Evolutionary conservation across 23 tunicate genomes (phyloP), one percentile per base, ranked within the genome.

Genomic region (Halocynthia aurantium): DNA sequence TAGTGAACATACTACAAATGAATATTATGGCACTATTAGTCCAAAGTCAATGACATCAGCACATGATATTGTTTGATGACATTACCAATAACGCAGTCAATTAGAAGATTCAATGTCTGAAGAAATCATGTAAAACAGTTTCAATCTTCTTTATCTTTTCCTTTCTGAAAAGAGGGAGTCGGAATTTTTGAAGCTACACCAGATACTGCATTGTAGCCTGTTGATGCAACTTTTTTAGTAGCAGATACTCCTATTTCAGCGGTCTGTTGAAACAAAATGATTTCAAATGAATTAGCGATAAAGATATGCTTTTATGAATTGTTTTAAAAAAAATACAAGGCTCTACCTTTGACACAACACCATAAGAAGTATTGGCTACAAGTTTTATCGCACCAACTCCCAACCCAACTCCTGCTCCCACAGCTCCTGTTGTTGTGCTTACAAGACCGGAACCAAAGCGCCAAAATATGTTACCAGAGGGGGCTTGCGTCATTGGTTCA

Each of bases 171-270:
- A 15, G 76, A 71, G 0, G 97, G 97, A 49, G 82, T 82, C 2
- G 90, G 61, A n/a, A 86, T 76, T 17, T 69, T 62, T 6, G 88
- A 83, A n/a, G 82, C 44, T 21, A 72, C 63, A 8, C 87, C 83
- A 15, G 93, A 76, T 6, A 87, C 86, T 50, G 78, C 95, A 56
- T 70, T 71, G 52, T 83, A 88, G 56, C 95, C 72, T 69, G 56
- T 80, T 6, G 76, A 6, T 49, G 97, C 97, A 62, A 91, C 97
- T 8, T 90, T 83, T 73, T 82, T 83, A 2, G 90, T 81, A 5
- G 97, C 97, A 73, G 81, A 85, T 5, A 82, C 87, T 11, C 97
- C 97, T 50, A 91, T 86, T 71, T 91, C 97, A 20, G 97, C 88
- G 19, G 97, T 91, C 87, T 86, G 73, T 12, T 15, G 12, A 69